Evolutionary conservation across 2,113 vertebrate species (phyloP).

Genomic region (Lycocorax pyrrhopterus): DNA sequence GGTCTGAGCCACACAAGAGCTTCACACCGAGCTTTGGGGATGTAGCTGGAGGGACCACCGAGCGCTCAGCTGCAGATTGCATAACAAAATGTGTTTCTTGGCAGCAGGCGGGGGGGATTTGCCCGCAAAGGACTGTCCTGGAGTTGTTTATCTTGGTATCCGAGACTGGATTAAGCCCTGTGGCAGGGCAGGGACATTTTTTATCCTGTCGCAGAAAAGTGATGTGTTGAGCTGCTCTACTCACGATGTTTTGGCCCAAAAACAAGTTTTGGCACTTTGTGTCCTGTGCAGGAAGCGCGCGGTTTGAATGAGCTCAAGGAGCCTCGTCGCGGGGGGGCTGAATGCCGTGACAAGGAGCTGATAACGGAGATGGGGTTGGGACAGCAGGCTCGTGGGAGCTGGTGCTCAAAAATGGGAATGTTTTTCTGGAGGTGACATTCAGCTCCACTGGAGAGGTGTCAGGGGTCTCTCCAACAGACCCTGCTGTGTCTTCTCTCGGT

Average conservation of each 20-base stretch:
- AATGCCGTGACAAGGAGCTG: not conserved
- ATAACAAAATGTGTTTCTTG: not conserved
- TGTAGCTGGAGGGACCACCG: not conserved
- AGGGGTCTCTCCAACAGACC: not conserved
- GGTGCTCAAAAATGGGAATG: not conserved
- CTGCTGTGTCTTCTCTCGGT: fast-evolving
- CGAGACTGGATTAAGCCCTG: not conserved
- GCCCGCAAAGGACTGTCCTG: not conserved
- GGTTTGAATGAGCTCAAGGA: not conserved
- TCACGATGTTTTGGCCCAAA: not conserved
- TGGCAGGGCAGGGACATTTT: not conserved
- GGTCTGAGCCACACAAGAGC: not conserved
- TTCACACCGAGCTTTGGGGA: not conserved
- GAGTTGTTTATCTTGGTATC: not conserved
- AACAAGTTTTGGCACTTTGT: not conserved
- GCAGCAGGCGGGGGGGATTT: not conserved
- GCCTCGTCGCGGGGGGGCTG: fast-evolving
- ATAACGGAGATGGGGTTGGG: fast-evolving
- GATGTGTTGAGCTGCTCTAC: not conserved
- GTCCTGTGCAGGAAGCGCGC: fast-evolving
- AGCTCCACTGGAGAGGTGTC: not conserved
- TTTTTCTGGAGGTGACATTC: not conserved
- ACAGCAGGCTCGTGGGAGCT: fast-evolving
- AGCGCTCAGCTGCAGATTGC: not conserved
- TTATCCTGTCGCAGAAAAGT: not conserved